phyloP scores from a whole-genome alignment of 1,140 invertebrate genomes.

The Ditylenchus dipsaci region DNA sequence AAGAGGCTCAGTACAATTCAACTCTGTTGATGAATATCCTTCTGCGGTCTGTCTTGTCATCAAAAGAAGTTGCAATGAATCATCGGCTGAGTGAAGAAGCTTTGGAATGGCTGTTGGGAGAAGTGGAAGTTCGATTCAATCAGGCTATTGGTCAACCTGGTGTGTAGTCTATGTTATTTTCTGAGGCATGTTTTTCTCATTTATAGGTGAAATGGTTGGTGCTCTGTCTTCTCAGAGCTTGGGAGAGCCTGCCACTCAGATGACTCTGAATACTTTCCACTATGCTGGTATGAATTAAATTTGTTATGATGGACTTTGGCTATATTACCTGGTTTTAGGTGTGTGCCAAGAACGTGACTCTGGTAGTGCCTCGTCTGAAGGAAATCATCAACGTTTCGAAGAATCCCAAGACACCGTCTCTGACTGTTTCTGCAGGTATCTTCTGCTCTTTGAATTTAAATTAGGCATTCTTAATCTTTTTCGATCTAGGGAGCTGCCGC shows the following conservation, averaged over 20 bases:
- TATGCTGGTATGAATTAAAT: conserved; percentile 65
- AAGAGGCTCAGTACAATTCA: conserved; percentile 95
- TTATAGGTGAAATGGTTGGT: conserved; percentile 99
- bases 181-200: too few relatives aligned
- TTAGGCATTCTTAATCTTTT: too few relatives aligned
- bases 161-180: too few relatives aligned
- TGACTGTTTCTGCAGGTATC: too few relatives aligned
- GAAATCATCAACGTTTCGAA: conserved; percentile 99
- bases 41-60: conserved; percentile 84
- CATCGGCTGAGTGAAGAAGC: conserved; percentile 87
- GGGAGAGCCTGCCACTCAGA: too few relatives aligned
- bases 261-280: conserved; percentile 99
- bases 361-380: conserved; percentile 82
- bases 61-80: conserved; percentile 83
- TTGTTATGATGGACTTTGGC: too few relatives aligned
- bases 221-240: conserved; percentile 93
- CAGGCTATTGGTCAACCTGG: conserved; percentile 75
- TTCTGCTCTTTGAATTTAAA: too few relatives aligned
- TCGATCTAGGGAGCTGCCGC: too few relatives aligned
- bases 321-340: conserved; percentile 70
- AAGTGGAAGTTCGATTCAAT: conserved; percentile 96
- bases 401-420: too few relatives aligned
- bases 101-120: conserved; percentile 98
- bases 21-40: conserved; percentile 93
- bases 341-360: conserved; percentile 99